Percentiles rank a stretch among this genome's conserved stretches.
phyloP scores from a whole-genome alignment of 1,140 invertebrate species.

The Drosophila busckii region DNA sequence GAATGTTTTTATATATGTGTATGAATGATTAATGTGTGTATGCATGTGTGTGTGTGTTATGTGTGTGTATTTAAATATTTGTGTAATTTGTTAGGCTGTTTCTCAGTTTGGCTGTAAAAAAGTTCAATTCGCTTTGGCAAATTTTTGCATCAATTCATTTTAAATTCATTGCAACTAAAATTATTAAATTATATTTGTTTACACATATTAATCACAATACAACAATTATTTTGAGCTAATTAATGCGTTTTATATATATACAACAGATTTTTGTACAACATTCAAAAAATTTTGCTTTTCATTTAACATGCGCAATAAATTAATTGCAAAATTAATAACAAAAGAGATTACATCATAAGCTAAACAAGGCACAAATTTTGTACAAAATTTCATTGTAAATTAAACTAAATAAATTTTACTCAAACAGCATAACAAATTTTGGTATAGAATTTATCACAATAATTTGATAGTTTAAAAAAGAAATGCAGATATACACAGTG shows the following conservation, averaged over 20 bases:
- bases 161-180: constrained; percentile 10
- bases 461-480: constrained; percentile 57
- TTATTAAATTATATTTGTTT: constrained; percentile 1
- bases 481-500: constrained; percentile 6
- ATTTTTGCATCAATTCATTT: constrained; percentile 23
- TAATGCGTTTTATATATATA: constrained; percentile 12
- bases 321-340: constrained; percentile 36
- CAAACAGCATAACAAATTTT: constrained; percentile 74
- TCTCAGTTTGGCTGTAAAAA: constrained; percentile 33
- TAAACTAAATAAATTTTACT: constrained; percentile 26
- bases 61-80: constrained; percentile 4
- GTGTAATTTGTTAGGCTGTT: constrained; percentile 74
- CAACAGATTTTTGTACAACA: constrained; percentile 57
- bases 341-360: constrained; percentile 35
- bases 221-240: constrained; percentile 50
- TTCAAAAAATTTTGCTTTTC: constrained; percentile 43
- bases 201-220: constrained; percentile 33
- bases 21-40: constrained; percentile 9
- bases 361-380: constrained; percentile 36
- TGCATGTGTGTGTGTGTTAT: constrained; percentile 25
- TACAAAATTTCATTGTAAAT: constrained; percentile 49
- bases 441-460: constrained; percentile 59
- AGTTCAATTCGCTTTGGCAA: constrained; percentile 31
- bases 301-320: constrained; percentile 54
- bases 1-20: constrained; percentile 8